Percentiles rank a stretch among this genome's conserved stretches.
Conservation (phyloP, 1,140 invertebrate species). For the Limonius californicus region DNA sequence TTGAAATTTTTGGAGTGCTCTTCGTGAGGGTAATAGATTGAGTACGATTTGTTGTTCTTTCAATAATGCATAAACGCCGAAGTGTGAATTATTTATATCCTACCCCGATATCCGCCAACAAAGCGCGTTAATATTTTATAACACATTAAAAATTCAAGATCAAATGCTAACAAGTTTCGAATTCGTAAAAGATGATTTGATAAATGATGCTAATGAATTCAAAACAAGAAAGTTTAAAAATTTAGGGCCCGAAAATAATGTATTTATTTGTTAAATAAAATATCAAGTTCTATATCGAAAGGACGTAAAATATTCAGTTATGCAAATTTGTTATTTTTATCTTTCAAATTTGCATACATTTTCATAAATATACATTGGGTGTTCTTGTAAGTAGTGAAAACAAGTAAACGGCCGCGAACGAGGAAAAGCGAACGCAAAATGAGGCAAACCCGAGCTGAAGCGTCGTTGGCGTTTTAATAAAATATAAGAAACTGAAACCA, state of each 20-base stretch:
- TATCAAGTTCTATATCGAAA: not conserved
- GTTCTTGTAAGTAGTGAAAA: not conserved
- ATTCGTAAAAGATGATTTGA: not conserved
- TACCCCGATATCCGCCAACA: not conserved
- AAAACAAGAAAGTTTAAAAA: too few relatives aligned
- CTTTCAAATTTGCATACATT: not conserved
- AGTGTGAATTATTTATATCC: not conserved
- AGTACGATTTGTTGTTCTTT: not conserved
- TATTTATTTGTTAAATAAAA: not conserved
- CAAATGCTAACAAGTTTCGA: not conserved
- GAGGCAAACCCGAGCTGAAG: not conserved
- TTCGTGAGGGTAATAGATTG: not conserved
- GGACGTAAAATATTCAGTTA: not conserved
- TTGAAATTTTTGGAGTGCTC: too few relatives aligned
- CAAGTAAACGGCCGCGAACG: conserved; percentile 1
- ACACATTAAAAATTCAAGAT: not conserved
- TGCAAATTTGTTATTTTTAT: not conserved
- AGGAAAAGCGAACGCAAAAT: not conserved
- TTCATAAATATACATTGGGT: conserved; percentile 1
- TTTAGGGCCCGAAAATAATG: not conserved
- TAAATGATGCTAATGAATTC: too few relatives aligned
- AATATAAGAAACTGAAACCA: conserved; percentile 1
- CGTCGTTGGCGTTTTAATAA: not conserved
- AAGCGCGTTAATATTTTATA: not conserved
- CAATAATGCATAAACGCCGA: not conserved